phyloP scores from a whole-genome alignment of 64 coral and sea anemone species.

The Stichodactyla mertensii region DNA sequence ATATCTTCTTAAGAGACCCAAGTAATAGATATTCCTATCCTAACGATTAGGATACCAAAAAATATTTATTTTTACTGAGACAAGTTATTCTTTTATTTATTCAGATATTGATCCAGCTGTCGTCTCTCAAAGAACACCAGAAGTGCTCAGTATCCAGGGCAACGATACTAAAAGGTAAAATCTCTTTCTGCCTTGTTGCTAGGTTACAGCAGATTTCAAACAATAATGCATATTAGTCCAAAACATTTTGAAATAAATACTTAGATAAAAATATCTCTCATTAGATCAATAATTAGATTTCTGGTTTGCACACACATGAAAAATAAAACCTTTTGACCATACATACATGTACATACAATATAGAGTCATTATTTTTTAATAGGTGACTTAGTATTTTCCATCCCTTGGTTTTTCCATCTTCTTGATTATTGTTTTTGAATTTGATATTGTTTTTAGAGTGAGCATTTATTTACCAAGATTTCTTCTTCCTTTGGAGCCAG shows the following conservation, averaged over 20 bases:
- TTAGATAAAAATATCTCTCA: no score
- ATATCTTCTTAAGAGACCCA: not conserved
- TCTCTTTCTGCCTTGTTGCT: not conserved
- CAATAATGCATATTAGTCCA: not conserved
- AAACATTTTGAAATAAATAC: no score
- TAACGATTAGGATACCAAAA: not conserved
- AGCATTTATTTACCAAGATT: constrained; percentile 12
- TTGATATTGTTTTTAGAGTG: not conserved
- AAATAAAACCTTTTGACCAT: no score
- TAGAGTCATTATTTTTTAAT: not conserved
- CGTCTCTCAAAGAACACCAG: constrained; percentile 5
- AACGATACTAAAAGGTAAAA: constrained; percentile 75
- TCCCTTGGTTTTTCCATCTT: not conserved
- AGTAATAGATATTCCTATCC: not conserved
- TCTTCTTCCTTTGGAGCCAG: not conserved
- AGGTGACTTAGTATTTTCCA: not conserved
- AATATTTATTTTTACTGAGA: not conserved
- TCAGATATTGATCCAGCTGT: constrained; percentile 20
- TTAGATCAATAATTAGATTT: no score
- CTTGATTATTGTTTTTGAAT: not conserved
- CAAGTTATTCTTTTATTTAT: not conserved
- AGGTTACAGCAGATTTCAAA: not conserved
- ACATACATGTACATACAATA: no score
- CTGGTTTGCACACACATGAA: not conserved
- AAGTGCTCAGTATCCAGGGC: constrained; percentile 60